These are phyloP conservation scores for Trachelus tabidus DNA, from an alignment of 2,888 invertebrate species.

Conservation along the genomic window DNA sequence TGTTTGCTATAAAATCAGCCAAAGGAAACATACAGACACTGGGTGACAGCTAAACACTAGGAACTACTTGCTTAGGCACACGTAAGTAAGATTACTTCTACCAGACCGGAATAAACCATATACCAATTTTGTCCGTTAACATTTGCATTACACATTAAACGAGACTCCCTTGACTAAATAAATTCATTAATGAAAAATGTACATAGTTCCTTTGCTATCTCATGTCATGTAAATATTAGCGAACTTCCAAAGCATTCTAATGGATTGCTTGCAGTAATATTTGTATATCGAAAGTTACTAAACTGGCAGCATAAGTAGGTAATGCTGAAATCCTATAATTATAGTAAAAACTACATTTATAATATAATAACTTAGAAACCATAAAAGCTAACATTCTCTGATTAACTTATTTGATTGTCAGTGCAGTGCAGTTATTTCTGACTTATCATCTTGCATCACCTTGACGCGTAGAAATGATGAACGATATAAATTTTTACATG, in stretches of 20 bases:
- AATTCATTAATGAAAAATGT: neutral
- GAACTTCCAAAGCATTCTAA: neutral
- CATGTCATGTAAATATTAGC: neutral
- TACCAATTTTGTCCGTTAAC: neutral
- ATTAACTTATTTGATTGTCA: neutral
- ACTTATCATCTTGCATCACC: neutral
- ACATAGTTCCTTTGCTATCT: neutral
- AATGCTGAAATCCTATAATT: neutral
- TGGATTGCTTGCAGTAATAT: constrained; percentile 1
- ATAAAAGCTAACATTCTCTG: neutral
- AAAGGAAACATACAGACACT: constrained; percentile 53
- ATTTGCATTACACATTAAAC: neutral
- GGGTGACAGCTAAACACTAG: constrained; percentile 37
- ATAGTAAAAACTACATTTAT: neutral
- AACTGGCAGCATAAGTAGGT: neutral
- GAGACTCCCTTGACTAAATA: neutral
- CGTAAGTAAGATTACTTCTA: constrained; percentile 10
- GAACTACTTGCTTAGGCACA: constrained; percentile 33
- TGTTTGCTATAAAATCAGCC: constrained; percentile 66
- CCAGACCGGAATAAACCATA: neutral
- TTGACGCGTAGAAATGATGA: neutral
- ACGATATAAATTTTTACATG: neutral
- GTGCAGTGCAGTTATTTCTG: neutral
- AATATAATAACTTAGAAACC: neutral
- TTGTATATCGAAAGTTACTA: neutral